Evolutionary conservation across 1,140 invertebrate genomes (phyloP).

Genomic region (Solenopsis invicta): DNA sequence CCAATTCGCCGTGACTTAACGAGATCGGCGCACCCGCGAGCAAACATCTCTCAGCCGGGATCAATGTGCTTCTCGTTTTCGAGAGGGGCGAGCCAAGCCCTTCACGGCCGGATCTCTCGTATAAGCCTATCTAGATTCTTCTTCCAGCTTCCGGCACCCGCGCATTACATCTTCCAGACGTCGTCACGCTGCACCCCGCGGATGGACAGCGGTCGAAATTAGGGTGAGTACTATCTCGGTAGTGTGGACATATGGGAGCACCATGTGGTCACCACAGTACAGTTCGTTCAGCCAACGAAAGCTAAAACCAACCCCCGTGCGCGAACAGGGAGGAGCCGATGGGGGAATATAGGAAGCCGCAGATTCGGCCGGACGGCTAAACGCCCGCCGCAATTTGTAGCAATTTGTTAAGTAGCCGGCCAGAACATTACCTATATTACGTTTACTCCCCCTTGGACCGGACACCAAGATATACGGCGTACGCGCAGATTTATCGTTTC

Average conservation of each 20-base stretch:
- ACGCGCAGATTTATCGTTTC: slow-evolving; percentile 83
- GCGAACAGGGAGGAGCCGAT: slow-evolving; percentile 16
- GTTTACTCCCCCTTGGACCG: slow-evolving; percentile 73
- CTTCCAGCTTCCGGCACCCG: slow-evolving; percentile 28
- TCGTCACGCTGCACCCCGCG: slow-evolving; percentile 28
- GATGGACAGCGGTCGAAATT: slow-evolving; percentile 76
- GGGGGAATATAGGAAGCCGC: slow-evolving; percentile 55
- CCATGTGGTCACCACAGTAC: slow-evolving; percentile 80
- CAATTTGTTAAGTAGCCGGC: slow-evolving; percentile 87
- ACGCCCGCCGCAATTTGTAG: slow-evolving; percentile 86
- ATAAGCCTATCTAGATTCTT: slow-evolving; percentile 49
- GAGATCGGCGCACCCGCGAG: slow-evolving; percentile 60
- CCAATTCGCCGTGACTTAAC: slow-evolving; percentile 57
- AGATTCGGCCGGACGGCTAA: slow-evolving; percentile 79
- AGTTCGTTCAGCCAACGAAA: slow-evolving; percentile 62
- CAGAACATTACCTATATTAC: slow-evolving; percentile 87
- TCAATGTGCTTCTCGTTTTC: background rate
- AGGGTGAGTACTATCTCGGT: slow-evolving; percentile 70
- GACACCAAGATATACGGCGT: slow-evolving; percentile 81
- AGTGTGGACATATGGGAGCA: slow-evolving; percentile 82
- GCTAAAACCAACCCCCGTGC: slow-evolving; percentile 47
- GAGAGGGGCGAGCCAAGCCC: slow-evolving; percentile 17
- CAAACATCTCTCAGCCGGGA: slow-evolving; percentile 34
- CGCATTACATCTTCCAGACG: slow-evolving; percentile 62
- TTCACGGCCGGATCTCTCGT: background rate